Evolutionary conservation across 2,113 vertebrate species (phyloP).

Genomic region (Martes martes): DNA sequence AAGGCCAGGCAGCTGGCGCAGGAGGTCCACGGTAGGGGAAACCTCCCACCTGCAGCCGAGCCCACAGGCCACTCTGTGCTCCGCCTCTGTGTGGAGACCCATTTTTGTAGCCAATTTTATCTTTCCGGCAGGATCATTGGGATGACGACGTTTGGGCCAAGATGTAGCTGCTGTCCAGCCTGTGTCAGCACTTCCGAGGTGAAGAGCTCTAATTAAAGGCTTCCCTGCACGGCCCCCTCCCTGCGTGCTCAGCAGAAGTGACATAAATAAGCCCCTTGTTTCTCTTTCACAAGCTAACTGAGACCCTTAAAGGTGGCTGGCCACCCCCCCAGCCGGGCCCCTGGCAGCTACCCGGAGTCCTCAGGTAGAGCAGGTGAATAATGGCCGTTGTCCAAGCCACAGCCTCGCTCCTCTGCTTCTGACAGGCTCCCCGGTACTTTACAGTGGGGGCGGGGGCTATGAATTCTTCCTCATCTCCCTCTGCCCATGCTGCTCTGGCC

Average conservation of each 20-base stretch:
- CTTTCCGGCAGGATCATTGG: not conserved
- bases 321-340: rapidly evolving
- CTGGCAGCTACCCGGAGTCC: not conserved
- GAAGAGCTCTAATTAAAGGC: conserved; percentile 54
- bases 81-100: not conserved
- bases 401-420: not conserved
- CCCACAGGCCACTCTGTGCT: not conserved
- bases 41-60: not conserved
- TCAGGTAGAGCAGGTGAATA: not conserved
- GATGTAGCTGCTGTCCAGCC: not conserved
- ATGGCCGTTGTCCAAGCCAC: not conserved
- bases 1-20: not conserved
- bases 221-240: not conserved
- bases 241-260: not conserved
- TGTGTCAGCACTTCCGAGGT: conserved; percentile 49
- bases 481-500: not conserved
- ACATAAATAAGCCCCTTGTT: conserved; percentile 57
- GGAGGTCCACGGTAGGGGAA: not conserved
- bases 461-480: not conserved
- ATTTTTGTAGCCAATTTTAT: not conserved
- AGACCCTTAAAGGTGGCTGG: not conserved
- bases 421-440: conserved; percentile 23
- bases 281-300: not conserved
- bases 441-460: not conserved
- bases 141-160: not conserved